Percentiles rank a stretch among this genome's conserved stretches.
Conservation (phyloP, 2,113 vertebrate species). For the Origma solitaria region DNA sequence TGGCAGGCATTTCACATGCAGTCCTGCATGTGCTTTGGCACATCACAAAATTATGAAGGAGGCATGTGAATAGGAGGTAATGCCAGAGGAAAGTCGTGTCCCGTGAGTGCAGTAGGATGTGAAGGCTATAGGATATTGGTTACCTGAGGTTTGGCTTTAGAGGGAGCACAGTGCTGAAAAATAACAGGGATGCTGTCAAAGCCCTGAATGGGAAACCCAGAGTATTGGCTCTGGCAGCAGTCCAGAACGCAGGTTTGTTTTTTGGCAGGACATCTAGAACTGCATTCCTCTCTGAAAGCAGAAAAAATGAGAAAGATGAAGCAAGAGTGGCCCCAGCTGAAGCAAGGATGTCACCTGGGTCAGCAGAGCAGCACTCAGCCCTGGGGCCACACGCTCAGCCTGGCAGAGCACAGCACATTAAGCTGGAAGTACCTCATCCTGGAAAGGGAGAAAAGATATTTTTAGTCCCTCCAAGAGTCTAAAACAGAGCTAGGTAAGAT, state of each 20-base stretch:
- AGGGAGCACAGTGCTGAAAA: neutral
- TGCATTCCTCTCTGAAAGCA: accelerated
- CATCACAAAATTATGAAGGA: neutral
- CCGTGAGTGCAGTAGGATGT: neutral
- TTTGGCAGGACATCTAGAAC: neutral
- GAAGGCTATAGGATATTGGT: neutral
- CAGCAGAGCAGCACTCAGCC: accelerated
- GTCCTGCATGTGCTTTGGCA: neutral
- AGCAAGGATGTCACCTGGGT: neutral
- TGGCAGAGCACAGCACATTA: neutral
- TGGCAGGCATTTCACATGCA: neutral
- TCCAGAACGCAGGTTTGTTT: neutral
- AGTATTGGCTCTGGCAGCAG: neutral
- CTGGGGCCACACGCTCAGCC: accelerated
- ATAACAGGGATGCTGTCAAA: neutral
- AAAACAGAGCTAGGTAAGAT: neutral
- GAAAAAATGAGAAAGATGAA: neutral
- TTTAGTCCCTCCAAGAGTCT: neutral
- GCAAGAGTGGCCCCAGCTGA: neutral
- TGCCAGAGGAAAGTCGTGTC: neutral
- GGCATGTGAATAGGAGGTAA: neutral
- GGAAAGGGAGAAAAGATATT: neutral
- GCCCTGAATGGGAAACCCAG: neutral
- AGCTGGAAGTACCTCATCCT: neutral
- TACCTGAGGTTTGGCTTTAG: neutral